Evolutionary conservation across 2,113 vertebrate species (phyloP).

Genomic region (Cyprinodon variegatus): DNA sequence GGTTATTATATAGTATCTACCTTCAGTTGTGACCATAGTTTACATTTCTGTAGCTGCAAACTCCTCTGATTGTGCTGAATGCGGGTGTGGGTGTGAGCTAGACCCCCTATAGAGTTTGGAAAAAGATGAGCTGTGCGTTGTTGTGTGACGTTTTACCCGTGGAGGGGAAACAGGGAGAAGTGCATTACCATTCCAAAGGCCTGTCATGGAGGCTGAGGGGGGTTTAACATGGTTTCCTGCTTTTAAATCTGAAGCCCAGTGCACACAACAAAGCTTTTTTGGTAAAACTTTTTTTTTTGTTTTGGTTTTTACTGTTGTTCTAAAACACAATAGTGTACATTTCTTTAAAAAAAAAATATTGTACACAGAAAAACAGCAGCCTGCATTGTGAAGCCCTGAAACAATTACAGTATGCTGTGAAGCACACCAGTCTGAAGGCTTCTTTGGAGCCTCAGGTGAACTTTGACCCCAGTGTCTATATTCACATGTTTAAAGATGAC

Average conservation of each 20-base stretch:
- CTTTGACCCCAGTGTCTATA: no score
- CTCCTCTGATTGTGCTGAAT: conserved; percentile 25
- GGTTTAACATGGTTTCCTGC: conserved; percentile 26
- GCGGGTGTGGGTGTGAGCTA: conserved; percentile 2
- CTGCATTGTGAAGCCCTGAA: no score
- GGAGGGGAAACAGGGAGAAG: conserved; percentile 57
- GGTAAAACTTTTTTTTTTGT: no score
- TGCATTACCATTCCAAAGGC: conserved; percentile 78
- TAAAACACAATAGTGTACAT: no score
- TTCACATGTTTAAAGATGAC: no score
- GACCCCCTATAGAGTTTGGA: conserved; percentile 55
- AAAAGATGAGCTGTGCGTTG: conserved; percentile 73
- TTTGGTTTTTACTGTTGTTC: no score
- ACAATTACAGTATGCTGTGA: no score
- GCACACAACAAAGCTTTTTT: background rate
- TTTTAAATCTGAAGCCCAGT: conserved; percentile 31
- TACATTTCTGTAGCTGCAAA: conserved; percentile 25
- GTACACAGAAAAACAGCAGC: no score
- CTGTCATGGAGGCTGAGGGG: conserved; percentile 37
- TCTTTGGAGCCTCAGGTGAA: no score
- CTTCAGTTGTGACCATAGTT: conserved; percentile 41
- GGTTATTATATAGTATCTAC: conserved; percentile 55
- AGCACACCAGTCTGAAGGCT: no score
- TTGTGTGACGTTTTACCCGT: conserved; percentile 66
- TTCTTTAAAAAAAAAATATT: no score